Conservation (phyloP, 2,888 invertebrate genomes). For the Meteorus cinctellus region DNA sequence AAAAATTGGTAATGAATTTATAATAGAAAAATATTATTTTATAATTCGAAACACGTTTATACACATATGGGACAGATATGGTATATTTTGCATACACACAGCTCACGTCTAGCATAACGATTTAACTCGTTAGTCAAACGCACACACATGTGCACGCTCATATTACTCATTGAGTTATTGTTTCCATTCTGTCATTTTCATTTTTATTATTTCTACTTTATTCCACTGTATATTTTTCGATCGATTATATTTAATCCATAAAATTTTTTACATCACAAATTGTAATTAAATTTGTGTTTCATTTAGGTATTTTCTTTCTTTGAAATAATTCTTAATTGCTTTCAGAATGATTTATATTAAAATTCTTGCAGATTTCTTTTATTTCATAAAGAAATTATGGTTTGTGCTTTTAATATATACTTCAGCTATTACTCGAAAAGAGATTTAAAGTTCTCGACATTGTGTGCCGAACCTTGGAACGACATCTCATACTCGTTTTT, state of each 20-base stretch:
- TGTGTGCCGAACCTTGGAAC: conserved; percentile 2
- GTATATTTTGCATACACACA: conserved; percentile 3
- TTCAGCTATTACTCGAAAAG: not conserved
- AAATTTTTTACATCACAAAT: not conserved
- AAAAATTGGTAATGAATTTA: conserved; percentile 1
- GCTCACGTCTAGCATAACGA: not conserved
- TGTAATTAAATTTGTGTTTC: too few species aligned
- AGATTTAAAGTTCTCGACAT: conserved; percentile 4
- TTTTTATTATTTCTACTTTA: not conserved
- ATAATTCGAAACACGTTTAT: conserved; percentile 1
- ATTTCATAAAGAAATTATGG: not conserved
- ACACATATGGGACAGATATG: not conserved
- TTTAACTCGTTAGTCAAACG: conserved; percentile 1
- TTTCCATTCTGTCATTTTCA: not conserved
- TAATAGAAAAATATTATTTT: not conserved
- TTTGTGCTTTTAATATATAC: not conserved
- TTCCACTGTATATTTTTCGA: not conserved
- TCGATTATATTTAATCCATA: not conserved
- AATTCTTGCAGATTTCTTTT: not conserved
- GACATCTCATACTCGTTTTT: not conserved
- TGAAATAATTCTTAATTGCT: not conserved
- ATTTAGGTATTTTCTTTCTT: not conserved
- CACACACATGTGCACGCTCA: conserved; percentile 37
- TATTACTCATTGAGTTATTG: not conserved
- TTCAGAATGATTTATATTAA: not conserved